Percentiles rank a stretch among this genome's conserved stretches.
Conservation (phyloP, 2,888 invertebrate genomes). For the Microchrysa polita region DNA sequence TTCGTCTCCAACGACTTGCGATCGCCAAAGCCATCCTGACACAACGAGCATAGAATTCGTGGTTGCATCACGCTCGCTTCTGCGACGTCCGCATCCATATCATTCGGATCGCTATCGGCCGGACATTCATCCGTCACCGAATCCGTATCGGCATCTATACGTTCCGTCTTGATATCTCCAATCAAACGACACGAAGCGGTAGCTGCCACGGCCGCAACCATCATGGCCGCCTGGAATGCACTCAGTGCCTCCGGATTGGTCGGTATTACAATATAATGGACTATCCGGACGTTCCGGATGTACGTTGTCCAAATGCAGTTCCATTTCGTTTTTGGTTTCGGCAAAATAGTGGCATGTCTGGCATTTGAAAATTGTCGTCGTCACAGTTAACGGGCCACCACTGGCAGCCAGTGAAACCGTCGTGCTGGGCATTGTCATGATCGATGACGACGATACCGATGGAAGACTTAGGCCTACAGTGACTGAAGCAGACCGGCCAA, state of each 20-base stretch:
- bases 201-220: constrained; percentile 54
- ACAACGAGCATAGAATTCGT: constrained; percentile 82
- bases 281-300: constrained; percentile 56
- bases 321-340: constrained; percentile 60
- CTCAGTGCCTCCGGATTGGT: constrained; percentile 61
- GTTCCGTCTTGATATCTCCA: constrained; percentile 51
- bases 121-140: constrained; percentile 48
- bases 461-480: constrained; percentile 35
- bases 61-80: constrained; percentile 59
- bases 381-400: background rate
- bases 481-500: constrained; percentile 38
- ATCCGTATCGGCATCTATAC: constrained; percentile 53
- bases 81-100: constrained; percentile 51
- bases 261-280: constrained; percentile 60
- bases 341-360: constrained; percentile 62
- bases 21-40: constrained; percentile 89
- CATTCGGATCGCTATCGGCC: constrained; percentile 39
- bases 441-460: background rate
- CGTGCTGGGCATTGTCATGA: no score
- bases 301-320: constrained; percentile 56
- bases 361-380: constrained; percentile 60
- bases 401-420: no score
- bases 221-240: constrained; percentile 62
- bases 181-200: constrained; percentile 45
- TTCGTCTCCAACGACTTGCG: constrained; percentile 84